phyloP scores from a whole-genome alignment of 2,113 vertebrate species.

The Barnardius zonarius region DNA sequence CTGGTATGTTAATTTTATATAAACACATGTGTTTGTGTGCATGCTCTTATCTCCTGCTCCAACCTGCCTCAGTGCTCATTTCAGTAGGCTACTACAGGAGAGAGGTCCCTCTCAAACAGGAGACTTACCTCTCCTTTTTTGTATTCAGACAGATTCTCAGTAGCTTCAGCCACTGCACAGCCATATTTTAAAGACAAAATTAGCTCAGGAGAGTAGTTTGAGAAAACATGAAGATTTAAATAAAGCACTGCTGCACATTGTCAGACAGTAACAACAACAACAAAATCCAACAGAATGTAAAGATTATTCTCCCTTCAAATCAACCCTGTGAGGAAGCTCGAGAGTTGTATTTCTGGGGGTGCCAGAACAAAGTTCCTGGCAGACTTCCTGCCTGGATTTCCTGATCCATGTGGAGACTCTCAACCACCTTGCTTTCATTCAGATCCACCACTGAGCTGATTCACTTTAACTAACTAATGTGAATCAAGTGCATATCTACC shows the following conservation, averaged over 20 bases:
- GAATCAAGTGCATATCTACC: background rate
- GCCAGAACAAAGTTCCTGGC: background rate
- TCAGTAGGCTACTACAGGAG: background rate
- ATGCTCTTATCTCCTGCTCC: background rate
- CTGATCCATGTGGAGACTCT: background rate
- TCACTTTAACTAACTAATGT: background rate
- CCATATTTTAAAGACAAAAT: background rate
- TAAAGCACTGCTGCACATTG: background rate
- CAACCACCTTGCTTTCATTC: background rate
- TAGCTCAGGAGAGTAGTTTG: background rate
- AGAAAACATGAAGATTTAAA: background rate
- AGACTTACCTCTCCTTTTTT: background rate
- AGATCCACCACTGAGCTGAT: background rate
- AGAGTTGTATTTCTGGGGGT: background rate
- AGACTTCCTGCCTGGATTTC: background rate
- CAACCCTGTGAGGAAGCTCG: background rate
- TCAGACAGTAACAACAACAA: background rate
- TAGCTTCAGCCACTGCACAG: background rate
- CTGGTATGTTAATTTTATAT: background rate
- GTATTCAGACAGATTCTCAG: background rate
- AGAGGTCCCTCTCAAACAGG: background rate
- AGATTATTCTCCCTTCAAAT: background rate
- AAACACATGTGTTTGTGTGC: fast-evolving
- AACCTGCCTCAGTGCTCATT: background rate
- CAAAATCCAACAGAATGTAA: background rate